Conservation (phyloP, 2,797 vertebrate species). For the Neostethus bicornis region DNA sequence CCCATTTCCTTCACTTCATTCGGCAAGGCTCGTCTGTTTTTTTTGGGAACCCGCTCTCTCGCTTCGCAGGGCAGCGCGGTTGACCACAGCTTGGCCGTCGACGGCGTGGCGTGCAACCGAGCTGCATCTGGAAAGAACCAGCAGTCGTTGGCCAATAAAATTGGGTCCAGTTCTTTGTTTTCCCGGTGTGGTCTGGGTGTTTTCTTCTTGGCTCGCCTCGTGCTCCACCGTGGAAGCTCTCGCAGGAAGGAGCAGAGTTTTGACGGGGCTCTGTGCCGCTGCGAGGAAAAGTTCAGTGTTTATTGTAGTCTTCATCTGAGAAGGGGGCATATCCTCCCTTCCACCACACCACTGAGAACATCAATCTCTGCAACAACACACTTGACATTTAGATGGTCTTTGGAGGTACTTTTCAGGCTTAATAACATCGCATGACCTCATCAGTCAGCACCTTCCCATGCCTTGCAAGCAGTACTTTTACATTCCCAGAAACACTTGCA, state of each 20-base stretch:
- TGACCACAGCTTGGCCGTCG: slow-evolving; percentile 70
- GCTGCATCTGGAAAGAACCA: slow-evolving; percentile 72
- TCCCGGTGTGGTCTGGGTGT: slow-evolving; percentile 70
- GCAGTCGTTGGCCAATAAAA: slow-evolving; percentile 65
- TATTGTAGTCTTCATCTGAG: slow-evolving; percentile 61
- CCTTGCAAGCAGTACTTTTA: slow-evolving; percentile 57
- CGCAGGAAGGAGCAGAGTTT: slow-evolving; percentile 45
- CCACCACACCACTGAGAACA: slow-evolving; percentile 47
- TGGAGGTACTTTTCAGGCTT: slow-evolving; percentile 35
- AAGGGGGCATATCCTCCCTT: slow-evolving; percentile 56
- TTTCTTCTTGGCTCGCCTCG: slow-evolving; percentile 52
- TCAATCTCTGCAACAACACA: slow-evolving; percentile 58
- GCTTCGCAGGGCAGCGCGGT: slow-evolving; percentile 71
- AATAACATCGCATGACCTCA: slow-evolving; percentile 70
- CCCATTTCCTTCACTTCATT: slow-evolving; percentile 66
- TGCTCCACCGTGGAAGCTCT: slow-evolving; percentile 52
- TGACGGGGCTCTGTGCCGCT: slow-evolving; percentile 48
- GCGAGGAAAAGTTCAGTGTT: slow-evolving; percentile 62
- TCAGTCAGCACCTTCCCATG: slow-evolving; percentile 62
- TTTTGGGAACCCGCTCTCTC: slow-evolving; percentile 54
- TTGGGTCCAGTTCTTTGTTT: slow-evolving; percentile 75
- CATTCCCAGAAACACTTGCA: slow-evolving; percentile 72
- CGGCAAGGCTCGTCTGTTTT: slow-evolving; percentile 63
- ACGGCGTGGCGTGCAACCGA: slow-evolving; percentile 75
- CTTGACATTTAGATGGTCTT: slow-evolving; percentile 60